Evolutionary conservation across 1,140 invertebrate genomes (phyloP), one percentile per base, ranked within the genome.

Genomic region (Penaeus japonicus): DNA sequence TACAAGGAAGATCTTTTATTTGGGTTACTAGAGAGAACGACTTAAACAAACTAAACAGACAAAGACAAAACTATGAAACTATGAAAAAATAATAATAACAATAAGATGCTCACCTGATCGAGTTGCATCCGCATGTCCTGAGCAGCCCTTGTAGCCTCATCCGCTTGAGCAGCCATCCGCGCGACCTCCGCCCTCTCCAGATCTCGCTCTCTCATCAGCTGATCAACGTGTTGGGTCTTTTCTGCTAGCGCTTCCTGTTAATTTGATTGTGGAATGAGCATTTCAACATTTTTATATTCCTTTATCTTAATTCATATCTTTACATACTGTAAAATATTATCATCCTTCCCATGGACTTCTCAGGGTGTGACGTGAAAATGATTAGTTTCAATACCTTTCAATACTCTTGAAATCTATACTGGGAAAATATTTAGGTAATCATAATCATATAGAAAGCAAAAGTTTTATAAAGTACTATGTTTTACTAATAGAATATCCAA

Each of bases 171-270:
- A 4, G 96, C 95, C 62, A 95, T 95, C 92, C 95, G 94, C 92
- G 94, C 94, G 93, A 97, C 94, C 92, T 97, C 96, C 75, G 96
- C 95, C 91, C 97, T 94, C 92, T 98, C 98, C 89, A 98, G 92
- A 91, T 99, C 97, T 84, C 97, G 93, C 62, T 91, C 90, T 57
- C 85, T 80, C 92, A 98, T 94, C 65, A 99, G 93, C 91, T 96
- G 95, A 91, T 98, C 97, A 91, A 99, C 96, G 91, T 99, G 97
- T 89, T 96, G 95, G 92, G 98, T 96, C 92, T 98, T 99, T 92
- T 98, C 97, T 92, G 96, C 96, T 85, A 99, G 93, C 39, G 96
- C 93, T 92, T 98, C 97, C 97, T 99, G 92, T 57, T 32, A 24
- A 53, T 20, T 27, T 18, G 17, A 73, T 32, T 30, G 12, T 27